Evolutionary conservation across 2,113 vertebrate species (phyloP), one percentile per base, ranked within the genome.

Genomic region (Onychorhynchus coronatus): DNA sequence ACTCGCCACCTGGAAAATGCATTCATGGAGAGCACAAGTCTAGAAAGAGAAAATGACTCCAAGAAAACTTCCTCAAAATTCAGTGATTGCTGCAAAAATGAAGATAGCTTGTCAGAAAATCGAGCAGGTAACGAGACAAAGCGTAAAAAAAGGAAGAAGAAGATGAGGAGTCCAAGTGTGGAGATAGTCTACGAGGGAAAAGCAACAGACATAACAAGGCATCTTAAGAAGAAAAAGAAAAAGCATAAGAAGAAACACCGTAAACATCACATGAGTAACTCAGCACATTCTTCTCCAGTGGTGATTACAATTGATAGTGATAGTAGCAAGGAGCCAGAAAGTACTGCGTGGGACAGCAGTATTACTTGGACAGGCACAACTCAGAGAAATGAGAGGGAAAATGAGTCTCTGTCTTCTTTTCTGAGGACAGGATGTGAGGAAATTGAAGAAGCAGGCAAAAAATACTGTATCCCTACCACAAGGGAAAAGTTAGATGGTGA

Each of bases 281-380:
- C 95, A 4, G 41, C 53, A 4, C 82, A 37, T 41, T 93, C 82
- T 62, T 98, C 98, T 22, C 98, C 98, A 1, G 83, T 98, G n/a
- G 97, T 99, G 46, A 99, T 99, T 78, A 99, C 98, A 8, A 99
- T 99, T 47, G 98, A 99, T 55, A 99, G 98, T 84, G 99, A 99
- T 61, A 99, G 98, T 31, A 98, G 99, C 61, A 98, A 98, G 42
- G 98, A 97, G 46, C 96, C 94, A 71, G 96, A 96, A 65, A 85
- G 37, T 65, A 35, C 28, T 0, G 93, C 94, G 35, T 91, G 83
- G 88, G 95, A 95, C 42, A 91, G 67, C 62, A 93, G n/a, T 91
- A 24, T 91, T 91, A 91, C 91, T 59, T 98, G 91, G 83, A 93
- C 89, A 67, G 66, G 80, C 23, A 50, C 75, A 66, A 20, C 82